Evolutionary conservation across 2,797 vertebrate species (phyloP), one percentile per base, ranked within the genome.

Genomic region (Distichodus sexfasciatus): DNA sequence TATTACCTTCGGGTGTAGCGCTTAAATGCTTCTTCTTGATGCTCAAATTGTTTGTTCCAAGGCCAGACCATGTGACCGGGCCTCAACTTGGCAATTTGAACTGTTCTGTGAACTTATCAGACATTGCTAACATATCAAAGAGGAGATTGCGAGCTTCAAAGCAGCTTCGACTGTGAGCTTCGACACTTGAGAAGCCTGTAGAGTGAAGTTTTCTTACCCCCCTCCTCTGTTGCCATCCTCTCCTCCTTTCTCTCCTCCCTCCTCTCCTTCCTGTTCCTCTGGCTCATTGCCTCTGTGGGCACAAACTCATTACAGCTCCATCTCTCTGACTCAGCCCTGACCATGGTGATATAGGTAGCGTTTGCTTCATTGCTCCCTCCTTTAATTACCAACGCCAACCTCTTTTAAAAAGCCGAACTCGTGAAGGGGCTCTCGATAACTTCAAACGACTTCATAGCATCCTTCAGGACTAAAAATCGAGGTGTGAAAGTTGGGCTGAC

Each of bases 351-450:
- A 68, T 29, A 62, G 71, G 71, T 75, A 78, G 71, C 75, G 67
- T 82, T 69, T 76, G 75, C 79, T 75, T 83, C 82, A 85, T 85
- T 84, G 83, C 63, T 69, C 69, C 69, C 81, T 66, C 59, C 66
- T 83, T 83, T 78, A 83, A 74, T 79, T 74, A 71, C 78, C 81
- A 80, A 85, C 72, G 57, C 76, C 76, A 76, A 69, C 59, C 35
- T 64, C 26, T 51, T 40, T 50, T 57, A 29, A 59, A 41, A 58
- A 17, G 46, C 54, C 58, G 33, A 65, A 57, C 69, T 46, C 26
- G 29, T 70, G 19, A 71, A 59, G 26, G 21, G 54, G 53, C 10
- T 68, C 43, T 41, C 63, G 6, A 55, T 29, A 69, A 11, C 51
- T 26, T 55, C 23, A 11, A 33, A 55, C 24, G 12, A 17, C 63